Evolutionary conservation across 1,140 invertebrate genomes (phyloP).

Genomic region (Cotesia chilonis): DNA sequence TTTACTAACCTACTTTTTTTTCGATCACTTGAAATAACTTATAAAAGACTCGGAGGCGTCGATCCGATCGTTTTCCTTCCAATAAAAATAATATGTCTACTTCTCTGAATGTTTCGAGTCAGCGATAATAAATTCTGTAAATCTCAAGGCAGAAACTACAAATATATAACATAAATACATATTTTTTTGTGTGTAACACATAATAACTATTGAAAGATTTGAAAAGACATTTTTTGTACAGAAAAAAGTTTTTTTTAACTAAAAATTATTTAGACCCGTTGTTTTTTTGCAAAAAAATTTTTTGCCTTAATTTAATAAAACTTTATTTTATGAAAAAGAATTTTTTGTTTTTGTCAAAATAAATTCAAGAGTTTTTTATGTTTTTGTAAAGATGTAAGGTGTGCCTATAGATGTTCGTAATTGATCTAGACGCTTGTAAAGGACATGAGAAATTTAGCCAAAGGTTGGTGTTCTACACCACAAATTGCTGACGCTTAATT

Average conservation of each 20-base stretch:
- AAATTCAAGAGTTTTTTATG: too few species aligned
- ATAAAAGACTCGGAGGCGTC: neutral
- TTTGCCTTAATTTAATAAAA: too few species aligned
- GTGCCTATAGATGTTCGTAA: too few species aligned
- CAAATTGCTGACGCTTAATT: slow-evolving; percentile 38
- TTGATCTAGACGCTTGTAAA: neutral
- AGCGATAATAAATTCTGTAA: slow-evolving; percentile 16
- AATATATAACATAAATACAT: neutral
- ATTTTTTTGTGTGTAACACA: neutral
- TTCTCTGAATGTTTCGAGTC: neutral
- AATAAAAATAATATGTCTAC: slow-evolving; percentile 5
- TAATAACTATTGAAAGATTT: neutral
- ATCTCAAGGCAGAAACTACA: slow-evolving; percentile 6
- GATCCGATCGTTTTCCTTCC: neutral
- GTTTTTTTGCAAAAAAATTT: too few species aligned
- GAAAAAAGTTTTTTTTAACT: too few species aligned
- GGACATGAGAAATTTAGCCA: neutral
- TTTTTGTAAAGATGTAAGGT: too few species aligned
- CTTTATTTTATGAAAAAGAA: too few species aligned
- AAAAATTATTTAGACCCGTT: too few species aligned
- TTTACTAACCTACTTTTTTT: slow-evolving; percentile 16
- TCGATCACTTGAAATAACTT: slow-evolving; percentile 9
- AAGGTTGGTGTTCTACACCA: slow-evolving; percentile 23
- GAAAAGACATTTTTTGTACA: too few species aligned
- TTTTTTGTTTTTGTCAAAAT: too few species aligned